Conservation (phyloP, 2,888 invertebrate genomes). For the Sminthurinus aureus region DNA sequence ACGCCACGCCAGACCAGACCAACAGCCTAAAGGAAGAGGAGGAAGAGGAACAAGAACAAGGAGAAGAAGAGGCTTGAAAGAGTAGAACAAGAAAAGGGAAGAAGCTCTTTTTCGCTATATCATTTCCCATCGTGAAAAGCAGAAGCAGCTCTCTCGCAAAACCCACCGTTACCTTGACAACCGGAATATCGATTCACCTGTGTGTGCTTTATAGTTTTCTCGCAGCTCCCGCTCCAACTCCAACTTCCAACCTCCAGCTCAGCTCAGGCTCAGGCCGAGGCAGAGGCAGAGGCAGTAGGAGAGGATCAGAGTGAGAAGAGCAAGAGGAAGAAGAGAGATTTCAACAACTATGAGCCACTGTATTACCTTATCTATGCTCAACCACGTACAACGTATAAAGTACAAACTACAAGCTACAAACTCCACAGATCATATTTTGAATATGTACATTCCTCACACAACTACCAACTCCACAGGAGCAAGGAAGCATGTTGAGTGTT, state of each 20-base stretch:
- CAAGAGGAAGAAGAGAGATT: constrained; percentile 1
- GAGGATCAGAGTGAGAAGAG: constrained; percentile 32
- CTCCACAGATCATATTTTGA: background rate
- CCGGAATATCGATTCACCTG: constrained; percentile 35
- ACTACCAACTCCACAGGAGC: too few species aligned
- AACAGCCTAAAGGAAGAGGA: too few species aligned
- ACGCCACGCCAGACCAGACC: too few species aligned
- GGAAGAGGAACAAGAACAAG: background rate
- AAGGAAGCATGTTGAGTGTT: too few species aligned
- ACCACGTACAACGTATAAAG: background rate
- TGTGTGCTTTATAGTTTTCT: constrained; percentile 33
- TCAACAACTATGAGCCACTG: background rate
- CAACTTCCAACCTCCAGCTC: too few species aligned
- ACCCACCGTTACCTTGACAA: constrained; percentile 23
- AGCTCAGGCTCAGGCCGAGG: too few species aligned
- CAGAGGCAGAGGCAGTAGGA: constrained; percentile 20
- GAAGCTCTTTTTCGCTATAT: background rate
- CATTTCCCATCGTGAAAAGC: background rate
- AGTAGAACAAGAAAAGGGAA: background rate
- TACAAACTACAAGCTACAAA: background rate
- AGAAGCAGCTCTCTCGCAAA: background rate
- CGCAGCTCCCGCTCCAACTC: background rate
- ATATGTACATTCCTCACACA: too few species aligned
- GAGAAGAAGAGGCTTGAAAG: background rate
- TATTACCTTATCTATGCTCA: background rate